phyloP scores from a whole-genome alignment of 2,888 invertebrate genomes.

The Stenolophus ochropezus region DNA sequence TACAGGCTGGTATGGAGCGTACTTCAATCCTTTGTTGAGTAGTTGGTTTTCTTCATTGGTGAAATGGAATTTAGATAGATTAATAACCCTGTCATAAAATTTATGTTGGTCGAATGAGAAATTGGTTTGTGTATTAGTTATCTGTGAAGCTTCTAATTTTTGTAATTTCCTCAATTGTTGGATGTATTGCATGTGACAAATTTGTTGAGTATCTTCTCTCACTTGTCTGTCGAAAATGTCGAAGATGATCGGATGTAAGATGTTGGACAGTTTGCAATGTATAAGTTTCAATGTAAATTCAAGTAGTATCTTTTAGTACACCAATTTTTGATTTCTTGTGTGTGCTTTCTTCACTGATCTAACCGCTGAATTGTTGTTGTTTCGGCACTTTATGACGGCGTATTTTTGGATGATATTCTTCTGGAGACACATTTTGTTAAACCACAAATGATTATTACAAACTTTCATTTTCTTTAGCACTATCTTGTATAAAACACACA shows the following conservation, averaged over 20 bases:
- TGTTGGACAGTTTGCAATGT: conserved; percentile 9
- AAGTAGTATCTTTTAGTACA: background rate
- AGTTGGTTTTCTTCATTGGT: background rate
- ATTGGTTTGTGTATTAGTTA: too few species aligned
- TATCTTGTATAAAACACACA: too few species aligned
- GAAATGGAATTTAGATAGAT: background rate
- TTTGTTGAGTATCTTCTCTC: background rate
- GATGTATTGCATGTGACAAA: background rate
- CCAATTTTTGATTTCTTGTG: background rate
- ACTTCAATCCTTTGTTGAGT: background rate
- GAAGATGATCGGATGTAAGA: conserved; percentile 1
- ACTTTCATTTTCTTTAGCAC: background rate
- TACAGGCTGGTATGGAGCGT: background rate
- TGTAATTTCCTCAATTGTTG: background rate
- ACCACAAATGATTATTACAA: background rate
- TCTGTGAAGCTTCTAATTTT: too few species aligned
- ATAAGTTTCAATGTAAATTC: conserved; percentile 25
- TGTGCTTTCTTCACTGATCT: background rate
- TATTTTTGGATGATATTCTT: background rate
- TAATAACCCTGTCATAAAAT: background rate
- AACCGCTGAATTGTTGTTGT: background rate
- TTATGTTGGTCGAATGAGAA: background rate
- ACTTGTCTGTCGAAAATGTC: conserved; percentile 1
- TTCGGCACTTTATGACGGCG: background rate
- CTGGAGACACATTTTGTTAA: background rate